A percentile compares a stretch with the other conserved stretches of the same genome.
These are phyloP conservation scores for Lasioglossum leucozonium DNA, from an alignment of 2,888 invertebrate species.

Conservation along the genomic window DNA sequence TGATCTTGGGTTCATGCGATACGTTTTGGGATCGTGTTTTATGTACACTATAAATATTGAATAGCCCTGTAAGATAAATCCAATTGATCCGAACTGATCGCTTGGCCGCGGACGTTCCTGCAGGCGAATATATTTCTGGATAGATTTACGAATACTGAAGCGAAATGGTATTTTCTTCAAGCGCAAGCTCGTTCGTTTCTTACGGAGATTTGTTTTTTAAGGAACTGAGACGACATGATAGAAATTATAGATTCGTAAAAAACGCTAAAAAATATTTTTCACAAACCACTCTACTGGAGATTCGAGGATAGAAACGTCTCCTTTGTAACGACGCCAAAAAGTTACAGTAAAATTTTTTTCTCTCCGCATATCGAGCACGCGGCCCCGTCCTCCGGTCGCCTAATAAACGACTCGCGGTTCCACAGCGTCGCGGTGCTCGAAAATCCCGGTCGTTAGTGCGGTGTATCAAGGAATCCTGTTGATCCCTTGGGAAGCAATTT, in stretches of 20 bases:
- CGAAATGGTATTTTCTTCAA: neutral
- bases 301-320: too few species aligned
- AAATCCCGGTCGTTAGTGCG: neutral
- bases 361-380: neutral
- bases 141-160: neutral
- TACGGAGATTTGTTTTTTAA: too few species aligned
- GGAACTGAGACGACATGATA: too few species aligned
- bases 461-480: constrained; percentile 9
- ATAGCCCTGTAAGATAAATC: neutral
- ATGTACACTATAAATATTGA: neutral
- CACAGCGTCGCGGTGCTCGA: neutral
- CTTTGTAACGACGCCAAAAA: neutral
- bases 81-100: neutral
- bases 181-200: neutral
- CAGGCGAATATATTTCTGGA: neutral
- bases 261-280: too few species aligned
- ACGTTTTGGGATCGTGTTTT: neutral
- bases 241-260: too few species aligned
- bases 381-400: neutral
- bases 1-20: neutral
- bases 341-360: too few species aligned
- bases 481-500: constrained; percentile 32
- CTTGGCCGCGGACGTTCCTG: neutral
- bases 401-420: neutral
- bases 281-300: too few species aligned